These are phyloP conservation scores for Cataglyphis albicans DNA, from an alignment of 2,888 invertebrate species.

Conservation along the genomic window DNA sequence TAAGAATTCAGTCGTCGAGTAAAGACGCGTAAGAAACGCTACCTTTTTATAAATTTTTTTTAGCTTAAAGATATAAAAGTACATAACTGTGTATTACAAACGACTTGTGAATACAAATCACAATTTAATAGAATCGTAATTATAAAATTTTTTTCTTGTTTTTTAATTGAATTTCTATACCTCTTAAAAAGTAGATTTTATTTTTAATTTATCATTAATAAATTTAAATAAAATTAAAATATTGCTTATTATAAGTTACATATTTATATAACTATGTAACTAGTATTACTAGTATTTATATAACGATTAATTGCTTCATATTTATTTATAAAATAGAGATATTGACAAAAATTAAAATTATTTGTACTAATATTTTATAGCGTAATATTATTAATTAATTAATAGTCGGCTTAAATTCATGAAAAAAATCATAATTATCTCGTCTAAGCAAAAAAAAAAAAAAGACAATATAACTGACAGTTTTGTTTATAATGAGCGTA, in stretches of 20 bases:
- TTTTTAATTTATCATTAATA: background rate
- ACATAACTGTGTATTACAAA: background rate
- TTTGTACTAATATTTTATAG: background rate
- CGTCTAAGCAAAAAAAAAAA: background rate
- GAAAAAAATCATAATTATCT: background rate
- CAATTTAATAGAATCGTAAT: background rate
- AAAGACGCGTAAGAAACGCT: conserved; percentile 31
- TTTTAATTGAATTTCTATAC: background rate
- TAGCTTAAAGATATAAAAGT: background rate
- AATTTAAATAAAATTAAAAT: conserved; percentile 8
- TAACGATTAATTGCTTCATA: background rate
- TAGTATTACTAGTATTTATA: background rate
- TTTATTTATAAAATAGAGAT: background rate
- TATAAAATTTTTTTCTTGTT: background rate
- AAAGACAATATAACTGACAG: background rate
- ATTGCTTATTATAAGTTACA: background rate
- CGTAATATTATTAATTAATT: conserved; percentile 16
- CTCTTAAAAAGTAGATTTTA: background rate
- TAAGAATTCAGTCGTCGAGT: conserved; percentile 66
- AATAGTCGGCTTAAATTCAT: background rate
- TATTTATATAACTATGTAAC: background rate
- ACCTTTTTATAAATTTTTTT: conserved; percentile 28
- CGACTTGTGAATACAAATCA: background rate
- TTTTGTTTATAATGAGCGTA: background rate
- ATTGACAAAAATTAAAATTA: background rate